These are phyloP conservation scores for Ferrisia virgata DNA, from an alignment of 2,888 invertebrate genomes.

Conservation along the genomic window DNA sequence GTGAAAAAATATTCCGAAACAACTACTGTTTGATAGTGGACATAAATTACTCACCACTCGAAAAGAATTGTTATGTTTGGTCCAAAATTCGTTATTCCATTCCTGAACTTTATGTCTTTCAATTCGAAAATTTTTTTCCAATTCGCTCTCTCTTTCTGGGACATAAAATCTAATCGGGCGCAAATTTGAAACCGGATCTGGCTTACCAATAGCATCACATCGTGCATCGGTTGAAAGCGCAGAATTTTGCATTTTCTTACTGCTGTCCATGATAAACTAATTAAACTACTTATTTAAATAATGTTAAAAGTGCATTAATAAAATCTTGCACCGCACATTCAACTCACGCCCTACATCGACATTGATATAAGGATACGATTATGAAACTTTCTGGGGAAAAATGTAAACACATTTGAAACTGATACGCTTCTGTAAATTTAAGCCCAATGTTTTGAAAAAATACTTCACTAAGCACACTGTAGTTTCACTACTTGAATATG, in stretches of 20 bases:
- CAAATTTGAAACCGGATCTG: slow-evolving; percentile 76
- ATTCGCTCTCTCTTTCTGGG: slow-evolving; percentile 63
- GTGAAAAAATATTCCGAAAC: background rate
- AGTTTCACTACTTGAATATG: too few species aligned
- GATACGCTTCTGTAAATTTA: too few species aligned
- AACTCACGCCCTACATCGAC: background rate
- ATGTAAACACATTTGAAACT: too few species aligned
- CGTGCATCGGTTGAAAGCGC: background rate
- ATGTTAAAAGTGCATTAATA: too few species aligned
- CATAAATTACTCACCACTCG: slow-evolving; percentile 59
- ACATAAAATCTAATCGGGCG: slow-evolving; percentile 67
- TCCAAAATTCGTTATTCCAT: slow-evolving; percentile 86
- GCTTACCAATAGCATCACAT: slow-evolving; percentile 72
- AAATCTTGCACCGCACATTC: too few species aligned
- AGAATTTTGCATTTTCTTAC: background rate
- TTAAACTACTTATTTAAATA: background rate
- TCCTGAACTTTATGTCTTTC: slow-evolving; percentile 67
- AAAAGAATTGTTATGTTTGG: slow-evolving; percentile 73
- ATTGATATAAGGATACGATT: too few species aligned
- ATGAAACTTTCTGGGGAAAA: too few species aligned
- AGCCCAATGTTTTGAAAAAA: too few species aligned
- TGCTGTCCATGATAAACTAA: background rate
- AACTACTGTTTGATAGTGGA: background rate
- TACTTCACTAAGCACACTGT: too few species aligned
- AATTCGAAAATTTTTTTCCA: slow-evolving; percentile 65